Evolutionary conservation across 2,888 invertebrate genomes (phyloP), one percentile per base, ranked within the genome.

Genomic region (Megaustenia siamemsis): DNA sequence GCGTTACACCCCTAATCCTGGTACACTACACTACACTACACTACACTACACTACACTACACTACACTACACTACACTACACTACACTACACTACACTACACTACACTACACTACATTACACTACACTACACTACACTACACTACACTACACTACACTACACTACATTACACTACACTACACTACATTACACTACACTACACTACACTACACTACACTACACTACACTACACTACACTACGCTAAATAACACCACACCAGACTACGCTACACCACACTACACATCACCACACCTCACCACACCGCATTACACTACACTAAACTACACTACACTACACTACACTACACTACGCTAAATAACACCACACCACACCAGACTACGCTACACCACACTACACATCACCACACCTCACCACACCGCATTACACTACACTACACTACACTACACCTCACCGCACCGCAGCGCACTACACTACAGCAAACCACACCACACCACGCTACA

Each of bases 1-100:
- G n/a, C n/a, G n/a, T n/a, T n/a, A n/a, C n/a, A n/a, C n/a, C n/a
- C n/a, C n/a, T n/a, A n/a, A n/a, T n/a, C n/a, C n/a, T n/a, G n/a
- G n/a, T n/a, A n/a, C n/a, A 71, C 28, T 56, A 82, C 82, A 28
- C n/a, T 32, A 49, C 49, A 49, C 49, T 49, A 49, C 49, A 49
- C 49, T 49, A 49, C 49, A n/a, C 49, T 49, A 49, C 49, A 66
- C 66, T 66, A 66, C 66, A 66, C 66, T 66, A 66, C 66, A 66
- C 66, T 66, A 66, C 66, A 66, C 66, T 24, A 66, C 12, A 66
- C 66, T 24, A 66, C 66, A 66, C 66, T 82, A 53, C 82, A 53
- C 73, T 71, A 35, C 82, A 82, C 71, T 32, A 71, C 53, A 82
- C 71, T 35, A 71, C 73, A 75, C 82, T 82, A 38, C 82, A 73